Conservation (phyloP, 2,113 vertebrate species). For the Noturus placidus region DNA sequence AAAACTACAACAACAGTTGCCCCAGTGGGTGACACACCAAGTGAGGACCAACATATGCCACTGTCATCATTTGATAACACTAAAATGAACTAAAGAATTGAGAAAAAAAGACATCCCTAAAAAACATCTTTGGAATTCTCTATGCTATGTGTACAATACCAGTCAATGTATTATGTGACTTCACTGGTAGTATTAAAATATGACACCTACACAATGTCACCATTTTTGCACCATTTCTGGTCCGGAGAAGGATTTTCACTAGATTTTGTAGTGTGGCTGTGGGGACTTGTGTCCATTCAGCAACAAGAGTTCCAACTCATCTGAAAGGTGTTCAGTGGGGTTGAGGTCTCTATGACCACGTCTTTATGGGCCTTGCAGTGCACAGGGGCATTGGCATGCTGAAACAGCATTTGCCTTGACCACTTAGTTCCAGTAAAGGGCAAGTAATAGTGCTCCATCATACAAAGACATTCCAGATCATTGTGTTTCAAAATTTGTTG, state of each 20-base stretch:
- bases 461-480: background rate
- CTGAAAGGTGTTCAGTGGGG: background rate
- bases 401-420: background rate
- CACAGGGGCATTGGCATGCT: background rate
- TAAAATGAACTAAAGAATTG: background rate
- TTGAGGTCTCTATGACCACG: background rate
- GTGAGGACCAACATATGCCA: slow-evolving; percentile 12
- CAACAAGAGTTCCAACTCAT: background rate
- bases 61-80: slow-evolving; percentile 1
- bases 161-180: background rate
- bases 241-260: background rate
- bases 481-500: background rate
- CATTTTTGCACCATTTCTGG: background rate
- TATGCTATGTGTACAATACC: background rate
- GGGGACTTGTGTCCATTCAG: background rate
- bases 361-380: background rate
- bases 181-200: background rate
- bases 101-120: background rate
- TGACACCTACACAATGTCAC: background rate
- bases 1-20: background rate
- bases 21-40: background rate
- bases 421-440: background rate
- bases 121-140: background rate
- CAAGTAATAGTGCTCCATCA: background rate
- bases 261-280: background rate